These are phyloP conservation scores for Brachyalestes nurse DNA, from an alignment of 2,797 vertebrate genomes.

Conservation along the genomic window DNA sequence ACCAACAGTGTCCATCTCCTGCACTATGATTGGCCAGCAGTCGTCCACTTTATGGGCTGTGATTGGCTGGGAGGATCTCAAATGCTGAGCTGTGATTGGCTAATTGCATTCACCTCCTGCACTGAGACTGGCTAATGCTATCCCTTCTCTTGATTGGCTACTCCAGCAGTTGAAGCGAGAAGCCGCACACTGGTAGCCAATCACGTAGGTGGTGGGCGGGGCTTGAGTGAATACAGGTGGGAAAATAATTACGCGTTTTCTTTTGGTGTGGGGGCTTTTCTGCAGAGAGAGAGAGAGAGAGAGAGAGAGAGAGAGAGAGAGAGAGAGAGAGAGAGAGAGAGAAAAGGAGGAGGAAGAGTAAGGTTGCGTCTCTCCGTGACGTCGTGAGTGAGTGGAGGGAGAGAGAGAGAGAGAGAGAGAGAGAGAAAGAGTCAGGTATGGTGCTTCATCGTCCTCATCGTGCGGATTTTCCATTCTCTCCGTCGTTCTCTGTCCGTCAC, in stretches of 20 bases:
- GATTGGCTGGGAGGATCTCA: no score
- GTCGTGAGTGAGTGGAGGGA: conserved; percentile 44
- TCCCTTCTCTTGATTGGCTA: background rate
- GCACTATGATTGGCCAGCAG: background rate
- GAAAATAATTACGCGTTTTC: background rate
- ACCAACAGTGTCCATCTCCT: background rate
- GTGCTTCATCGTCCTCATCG: conserved; percentile 48
- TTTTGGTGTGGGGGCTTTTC: conserved; percentile 36
- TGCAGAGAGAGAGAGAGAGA: conserved; percentile 52
- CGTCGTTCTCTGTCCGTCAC: conserved; percentile 32
- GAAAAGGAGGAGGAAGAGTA: conserved; percentile 36
- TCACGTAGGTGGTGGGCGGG: background rate
- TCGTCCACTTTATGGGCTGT: background rate
- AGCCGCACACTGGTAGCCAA: background rate
- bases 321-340: conserved; percentile 31
- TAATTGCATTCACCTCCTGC: background rate
- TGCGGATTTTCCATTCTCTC: conserved; percentile 38
- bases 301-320: conserved; percentile 30
- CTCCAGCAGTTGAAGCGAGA: background rate
- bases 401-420: conserved; percentile 42
- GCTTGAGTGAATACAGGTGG: background rate
- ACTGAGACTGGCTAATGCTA: background rate
- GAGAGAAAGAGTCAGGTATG: conserved; percentile 43
- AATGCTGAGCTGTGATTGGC: background rate
- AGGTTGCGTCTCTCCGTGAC: conserved; percentile 54